Evolutionary conservation across 2,888 invertebrate species (phyloP), one percentile per base, ranked within the genome.

Genomic region (Amphipyra berbera): DNA sequence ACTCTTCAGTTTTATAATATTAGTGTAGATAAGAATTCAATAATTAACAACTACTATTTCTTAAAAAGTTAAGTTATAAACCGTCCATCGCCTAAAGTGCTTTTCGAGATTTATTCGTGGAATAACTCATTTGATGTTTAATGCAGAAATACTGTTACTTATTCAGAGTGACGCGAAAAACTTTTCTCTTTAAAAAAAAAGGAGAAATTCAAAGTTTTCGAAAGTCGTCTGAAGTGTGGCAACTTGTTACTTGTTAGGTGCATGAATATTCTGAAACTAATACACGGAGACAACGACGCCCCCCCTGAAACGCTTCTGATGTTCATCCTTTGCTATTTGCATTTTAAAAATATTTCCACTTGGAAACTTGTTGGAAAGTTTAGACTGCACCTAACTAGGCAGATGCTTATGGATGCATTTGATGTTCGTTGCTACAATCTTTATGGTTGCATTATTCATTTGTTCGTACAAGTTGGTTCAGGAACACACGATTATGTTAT

Each of bases 211-310:
- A 57, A 62, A 73, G 57, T 72, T 75, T 64, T 47, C 7, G 58
- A 55, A 74, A 75, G 64, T 78, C 65, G 63, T 56, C 45, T 42
- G 57, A 71, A 21, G 21, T 21, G 78, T 74, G 61, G 68, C 75
- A 74, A 78, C 21, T 21, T 21, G 21, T 21, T 21, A 21, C 73
- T 73, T 67, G 78, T 69, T 57, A 76, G 73, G 52, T 61, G 70
- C 81, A 83, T 86, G 84, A 85, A 86, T 86, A 84, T 82, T 86
- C 79, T 65, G 71, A 63, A 81, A 81, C 77, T 79, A 81, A 83
- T 83, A 78, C 82, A 76, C 76, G 74, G 44, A 73, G 78, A 74
- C 69, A 69, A 74, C 64, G 55, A 61, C 46, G 69, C 66, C 70
- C 72, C 73, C 73, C 67, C 75, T 83, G 77, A 79, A 81, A 83